phyloP scores from a whole-genome alignment of 2,113 vertebrate genomes.

The Struthio camelus region DNA sequence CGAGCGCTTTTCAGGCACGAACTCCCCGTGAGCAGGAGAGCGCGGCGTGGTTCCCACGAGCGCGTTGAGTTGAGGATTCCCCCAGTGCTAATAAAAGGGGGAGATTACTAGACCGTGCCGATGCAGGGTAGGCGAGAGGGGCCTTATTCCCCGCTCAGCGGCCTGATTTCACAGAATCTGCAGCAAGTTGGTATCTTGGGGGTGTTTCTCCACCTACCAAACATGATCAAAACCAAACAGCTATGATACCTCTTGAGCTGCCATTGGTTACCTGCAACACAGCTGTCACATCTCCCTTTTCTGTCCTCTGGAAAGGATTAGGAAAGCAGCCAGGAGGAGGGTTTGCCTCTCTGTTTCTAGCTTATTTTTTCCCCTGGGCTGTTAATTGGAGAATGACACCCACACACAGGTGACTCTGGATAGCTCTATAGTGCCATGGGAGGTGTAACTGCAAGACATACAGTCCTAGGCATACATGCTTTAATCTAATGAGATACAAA shows the following conservation, averaged over 20 bases:
- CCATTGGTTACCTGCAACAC: not conserved
- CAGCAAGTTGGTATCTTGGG: too few relatives aligned
- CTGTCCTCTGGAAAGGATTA: too few relatives aligned
- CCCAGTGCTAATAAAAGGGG: not conserved
- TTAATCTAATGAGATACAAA: accelerated
- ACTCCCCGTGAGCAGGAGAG: not conserved
- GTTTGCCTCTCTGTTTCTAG: accelerated
- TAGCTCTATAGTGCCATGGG: not conserved
- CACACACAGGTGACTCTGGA: accelerated
- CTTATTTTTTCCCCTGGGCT: not conserved
- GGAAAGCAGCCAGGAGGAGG: not conserved
- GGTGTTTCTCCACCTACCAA: not conserved
- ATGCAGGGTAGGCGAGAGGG: too few relatives aligned
- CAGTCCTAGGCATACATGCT: accelerated
- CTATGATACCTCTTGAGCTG: not conserved
- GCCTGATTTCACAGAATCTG: too few relatives aligned
- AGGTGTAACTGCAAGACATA: too few relatives aligned
- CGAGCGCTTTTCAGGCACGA: accelerated
- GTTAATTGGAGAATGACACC: not conserved
- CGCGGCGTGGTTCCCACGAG: not conserved
- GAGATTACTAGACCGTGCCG: not conserved
- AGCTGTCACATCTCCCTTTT: not conserved
- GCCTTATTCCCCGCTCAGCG: too few relatives aligned
- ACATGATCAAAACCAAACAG: not conserved
- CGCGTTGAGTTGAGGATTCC: accelerated